Evolutionary conservation across 2,888 invertebrate species (phyloP).

Genomic region (Stegophylla sp.): DNA sequence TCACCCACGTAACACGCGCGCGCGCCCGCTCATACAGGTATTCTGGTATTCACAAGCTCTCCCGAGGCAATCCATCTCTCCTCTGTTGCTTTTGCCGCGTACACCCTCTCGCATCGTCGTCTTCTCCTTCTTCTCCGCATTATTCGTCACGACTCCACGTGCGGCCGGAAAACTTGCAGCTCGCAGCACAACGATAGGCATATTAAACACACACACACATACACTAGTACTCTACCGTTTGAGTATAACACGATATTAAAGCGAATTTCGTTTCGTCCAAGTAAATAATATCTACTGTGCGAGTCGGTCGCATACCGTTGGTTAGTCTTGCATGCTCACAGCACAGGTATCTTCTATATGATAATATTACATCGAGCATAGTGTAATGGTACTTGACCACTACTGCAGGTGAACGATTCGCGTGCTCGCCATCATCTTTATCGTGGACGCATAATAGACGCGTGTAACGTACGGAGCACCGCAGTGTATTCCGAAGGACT

Average conservation of each 20-base stretch:
- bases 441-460: neutral
- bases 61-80: slow-evolving; percentile 32
- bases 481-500: slow-evolving; percentile 27
- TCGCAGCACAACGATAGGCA: neutral
- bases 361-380: no score
- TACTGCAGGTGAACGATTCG: neutral
- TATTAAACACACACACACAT: neutral
- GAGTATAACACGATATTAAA: no score
- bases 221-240: neutral
- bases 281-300: neutral
- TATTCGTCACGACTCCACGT: slow-evolving; percentile 36
- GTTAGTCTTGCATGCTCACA: no score
- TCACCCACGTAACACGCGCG: slow-evolving; percentile 21
- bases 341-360: no score
- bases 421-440: neutral
- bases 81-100: neutral
- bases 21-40: neutral
- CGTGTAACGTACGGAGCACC: neutral
- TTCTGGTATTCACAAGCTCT: slow-evolving; percentile 13
- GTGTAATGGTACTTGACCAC: no score
- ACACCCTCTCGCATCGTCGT: neutral
- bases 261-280: no score
- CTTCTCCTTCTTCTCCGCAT: neutral
- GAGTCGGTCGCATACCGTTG: neutral
- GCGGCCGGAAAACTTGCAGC: neutral